These are phyloP conservation scores for Hydraecia micacea DNA, from an alignment of 2,888 invertebrate species.

Conservation along the genomic window DNA sequence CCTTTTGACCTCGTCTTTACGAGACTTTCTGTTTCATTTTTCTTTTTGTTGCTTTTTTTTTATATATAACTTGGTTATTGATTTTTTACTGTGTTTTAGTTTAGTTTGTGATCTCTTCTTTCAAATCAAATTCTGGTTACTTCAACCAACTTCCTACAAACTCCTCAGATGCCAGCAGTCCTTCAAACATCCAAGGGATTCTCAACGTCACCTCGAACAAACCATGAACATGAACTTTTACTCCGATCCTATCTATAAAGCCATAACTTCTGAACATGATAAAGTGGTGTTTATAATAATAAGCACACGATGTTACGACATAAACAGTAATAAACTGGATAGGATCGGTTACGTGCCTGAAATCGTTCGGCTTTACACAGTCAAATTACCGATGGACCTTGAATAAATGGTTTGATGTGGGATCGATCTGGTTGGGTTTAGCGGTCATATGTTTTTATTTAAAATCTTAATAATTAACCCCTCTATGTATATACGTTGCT, in stretches of 20 bases:
- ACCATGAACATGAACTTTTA: constrained; percentile 23
- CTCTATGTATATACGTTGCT: not conserved
- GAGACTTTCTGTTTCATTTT: too few species aligned
- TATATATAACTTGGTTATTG: too few species aligned
- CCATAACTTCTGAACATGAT: constrained; percentile 36
- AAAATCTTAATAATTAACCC: not conserved
- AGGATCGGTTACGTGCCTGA: constrained; percentile 47
- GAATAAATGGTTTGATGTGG: constrained; percentile 20
- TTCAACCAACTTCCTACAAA: not conserved
- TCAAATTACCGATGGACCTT: constrained; percentile 31
- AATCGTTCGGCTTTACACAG: constrained; percentile 43
- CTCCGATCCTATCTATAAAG: constrained; percentile 22
- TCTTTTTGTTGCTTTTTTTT: too few species aligned
- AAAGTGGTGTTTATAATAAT: constrained; percentile 57
- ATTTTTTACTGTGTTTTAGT: too few species aligned
- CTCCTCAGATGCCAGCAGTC: constrained; percentile 12
- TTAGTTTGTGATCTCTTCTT: too few species aligned
- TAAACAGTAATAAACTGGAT: constrained; percentile 51
- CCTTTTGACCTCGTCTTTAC: too few species aligned
- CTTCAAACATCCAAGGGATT: not conserved
- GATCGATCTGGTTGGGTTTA: constrained; percentile 9
- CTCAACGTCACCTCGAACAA: constrained; percentile 25
- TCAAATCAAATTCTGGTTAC: not conserved
- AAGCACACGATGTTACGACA: constrained; percentile 46
- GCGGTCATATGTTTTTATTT: not conserved